Conservation (phyloP, 2,113 vertebrate species). For the Lasiurus cinereus region DNA sequence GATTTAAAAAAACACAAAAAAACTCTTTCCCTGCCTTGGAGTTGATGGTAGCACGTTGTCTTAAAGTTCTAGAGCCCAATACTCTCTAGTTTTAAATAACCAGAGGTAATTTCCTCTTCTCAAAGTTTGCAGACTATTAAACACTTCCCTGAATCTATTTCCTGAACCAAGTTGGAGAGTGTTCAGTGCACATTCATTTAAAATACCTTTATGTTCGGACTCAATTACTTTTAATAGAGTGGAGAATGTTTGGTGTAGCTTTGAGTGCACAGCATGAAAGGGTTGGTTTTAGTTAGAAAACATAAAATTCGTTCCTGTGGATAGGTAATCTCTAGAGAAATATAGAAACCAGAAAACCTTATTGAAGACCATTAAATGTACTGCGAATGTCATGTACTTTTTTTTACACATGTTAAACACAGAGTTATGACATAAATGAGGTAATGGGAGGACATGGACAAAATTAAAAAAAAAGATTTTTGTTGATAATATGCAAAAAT, state of each 20-base stretch:
- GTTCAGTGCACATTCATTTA: conserved; percentile 75
- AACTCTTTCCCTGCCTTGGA: not conserved
- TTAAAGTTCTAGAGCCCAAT: conserved; percentile 63
- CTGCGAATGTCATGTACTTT: not conserved
- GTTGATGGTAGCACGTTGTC: conserved; percentile 22
- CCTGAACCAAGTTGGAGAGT: conserved; percentile 76
- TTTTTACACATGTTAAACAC: not conserved
- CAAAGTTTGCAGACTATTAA: conserved; percentile 77
- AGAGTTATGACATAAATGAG: conserved; percentile 63
- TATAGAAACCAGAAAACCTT: conserved; percentile 2
- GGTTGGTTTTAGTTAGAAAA: conserved; percentile 64
- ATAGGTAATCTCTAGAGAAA: conserved; percentile 67
- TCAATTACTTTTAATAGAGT: conserved; percentile 77
- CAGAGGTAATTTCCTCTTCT: conserved; percentile 86
- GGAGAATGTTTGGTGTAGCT: conserved; percentile 62
- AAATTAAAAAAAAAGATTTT: conserved; percentile 64
- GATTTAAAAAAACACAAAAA: not conserved
- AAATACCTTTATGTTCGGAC: conserved; percentile 75
- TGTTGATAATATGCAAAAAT: conserved; percentile 75
- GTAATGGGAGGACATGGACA: conserved; percentile 52
- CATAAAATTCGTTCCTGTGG: conserved; percentile 69
- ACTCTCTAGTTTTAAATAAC: conserved; percentile 80
- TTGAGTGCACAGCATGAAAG: conserved; percentile 59
- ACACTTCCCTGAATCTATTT: conserved; percentile 84
- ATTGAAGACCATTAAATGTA: not conserved